phyloP scores from a whole-genome alignment of 2,113 vertebrate species.

The Illadopsis cleaveri region DNA sequence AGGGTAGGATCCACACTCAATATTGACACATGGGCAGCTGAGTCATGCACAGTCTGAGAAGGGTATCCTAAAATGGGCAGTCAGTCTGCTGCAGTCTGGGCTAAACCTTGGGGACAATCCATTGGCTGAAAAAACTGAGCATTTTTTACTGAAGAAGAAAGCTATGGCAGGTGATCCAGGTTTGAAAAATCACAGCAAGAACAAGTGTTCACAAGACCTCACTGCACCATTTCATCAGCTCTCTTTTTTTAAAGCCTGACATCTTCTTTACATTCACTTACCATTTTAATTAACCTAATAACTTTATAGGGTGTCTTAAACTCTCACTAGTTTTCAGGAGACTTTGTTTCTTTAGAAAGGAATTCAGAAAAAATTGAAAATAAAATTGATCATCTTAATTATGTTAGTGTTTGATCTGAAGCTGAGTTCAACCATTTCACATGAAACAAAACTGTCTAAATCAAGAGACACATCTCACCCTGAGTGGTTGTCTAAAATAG shows the following conservation, averaged over 20 bases:
- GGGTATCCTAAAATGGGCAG: neutral
- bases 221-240: neutral
- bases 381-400: neutral
- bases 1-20: neutral
- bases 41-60: neutral
- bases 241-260: neutral
- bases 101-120: neutral
- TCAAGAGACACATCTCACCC: neutral
- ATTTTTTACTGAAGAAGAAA: neutral
- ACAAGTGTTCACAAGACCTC: neutral
- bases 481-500: neutral
- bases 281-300: neutral
- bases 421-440: neutral
- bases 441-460: neutral
- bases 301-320: neutral
- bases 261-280: neutral
- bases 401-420: neutral
- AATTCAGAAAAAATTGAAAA: neutral
- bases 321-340: neutral
- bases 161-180: neutral
- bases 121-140: neutral
- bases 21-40: neutral
- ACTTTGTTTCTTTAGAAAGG: neutral
- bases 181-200: neutral
- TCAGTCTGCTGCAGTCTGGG: neutral